Conservation (phyloP, 1,140 invertebrate genomes). For the Euura lappo region DNA sequence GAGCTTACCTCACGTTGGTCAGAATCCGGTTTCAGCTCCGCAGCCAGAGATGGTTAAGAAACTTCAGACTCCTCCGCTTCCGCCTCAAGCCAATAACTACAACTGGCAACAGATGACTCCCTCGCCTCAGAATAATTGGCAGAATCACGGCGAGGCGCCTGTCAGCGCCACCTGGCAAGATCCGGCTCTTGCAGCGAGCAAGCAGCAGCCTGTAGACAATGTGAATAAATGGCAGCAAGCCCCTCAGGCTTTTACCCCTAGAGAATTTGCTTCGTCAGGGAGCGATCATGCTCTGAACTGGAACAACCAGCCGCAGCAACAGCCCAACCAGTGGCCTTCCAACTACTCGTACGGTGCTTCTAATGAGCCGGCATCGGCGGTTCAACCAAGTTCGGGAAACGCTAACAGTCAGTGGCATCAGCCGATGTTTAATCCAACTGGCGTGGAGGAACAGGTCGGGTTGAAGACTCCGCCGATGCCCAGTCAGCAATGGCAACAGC, state of each 20-base stretch:
- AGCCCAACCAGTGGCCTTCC: conserved; percentile 10
- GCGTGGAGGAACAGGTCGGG: not conserved
- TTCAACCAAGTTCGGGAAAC: not conserved
- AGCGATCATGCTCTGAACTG: not conserved
- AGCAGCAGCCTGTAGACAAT: conserved; percentile 1
- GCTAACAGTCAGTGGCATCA: conserved; percentile 30
- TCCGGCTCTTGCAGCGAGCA: not conserved
- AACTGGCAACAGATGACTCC: conserved; percentile 38
- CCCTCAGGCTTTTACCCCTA: not conserved
- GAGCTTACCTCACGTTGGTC: conserved; percentile 9
- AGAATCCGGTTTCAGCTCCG: not conserved
- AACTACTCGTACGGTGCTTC: conserved; percentile 17
- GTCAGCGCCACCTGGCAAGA: conserved; percentile 36
- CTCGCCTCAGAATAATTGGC: conserved; percentile 38
- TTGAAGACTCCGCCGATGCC: not conserved
- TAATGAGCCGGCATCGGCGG: not conserved
- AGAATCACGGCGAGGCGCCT: conserved; percentile 36
- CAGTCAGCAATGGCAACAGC: conserved; percentile 36
- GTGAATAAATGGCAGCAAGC: not conserved
- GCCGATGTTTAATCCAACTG: conserved; percentile 17
- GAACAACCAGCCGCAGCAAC: not conserved
- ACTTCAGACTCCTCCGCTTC: conserved; percentile 22
- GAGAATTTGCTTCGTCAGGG: not conserved
- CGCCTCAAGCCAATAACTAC: conserved; percentile 35
- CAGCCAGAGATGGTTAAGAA: conserved; percentile 26